phyloP scores from a whole-genome alignment of 2,113 vertebrate genomes.

The Poecilia latipinna region DNA sequence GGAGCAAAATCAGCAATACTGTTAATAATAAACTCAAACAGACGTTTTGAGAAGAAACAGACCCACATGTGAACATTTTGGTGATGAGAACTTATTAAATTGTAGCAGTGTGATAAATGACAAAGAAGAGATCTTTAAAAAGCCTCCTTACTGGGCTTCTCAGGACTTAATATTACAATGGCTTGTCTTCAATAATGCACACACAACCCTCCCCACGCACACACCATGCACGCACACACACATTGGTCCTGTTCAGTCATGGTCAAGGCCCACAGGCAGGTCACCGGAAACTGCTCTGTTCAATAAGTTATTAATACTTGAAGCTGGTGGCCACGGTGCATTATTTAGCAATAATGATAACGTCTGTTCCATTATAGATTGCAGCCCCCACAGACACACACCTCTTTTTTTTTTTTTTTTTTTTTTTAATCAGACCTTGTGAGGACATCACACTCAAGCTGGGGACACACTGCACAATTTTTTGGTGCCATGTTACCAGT shows the following conservation, averaged over 20 bases:
- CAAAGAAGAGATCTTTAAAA: conserved; percentile 12
- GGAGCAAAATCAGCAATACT: background rate
- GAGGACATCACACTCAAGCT: conserved; percentile 3
- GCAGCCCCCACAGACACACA: conserved; percentile 49
- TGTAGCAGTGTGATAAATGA: background rate
- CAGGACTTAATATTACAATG: conserved; percentile 42
- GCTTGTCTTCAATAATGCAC: conserved; percentile 48
- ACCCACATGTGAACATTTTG: background rate
- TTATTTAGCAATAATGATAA: conserved; percentile 83
- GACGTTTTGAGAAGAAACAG: background rate
- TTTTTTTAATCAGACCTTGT: conserved; percentile 66
- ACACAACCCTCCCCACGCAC: conserved; percentile 7
- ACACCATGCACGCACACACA: conserved; percentile 27
- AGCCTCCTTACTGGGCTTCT: conserved; percentile 19
- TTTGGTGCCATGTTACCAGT: background rate
- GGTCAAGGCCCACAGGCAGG: conserved; percentile 68
- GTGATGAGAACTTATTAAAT: conserved; percentile 11
- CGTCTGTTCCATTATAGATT: conserved; percentile 81
- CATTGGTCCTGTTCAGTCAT: conserved; percentile 16
- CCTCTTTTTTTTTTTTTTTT: conserved; percentile 43
- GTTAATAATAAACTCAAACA: background rate
- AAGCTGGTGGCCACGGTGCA: conserved; percentile 76
- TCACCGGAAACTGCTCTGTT: conserved; percentile 70
- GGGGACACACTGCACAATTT: background rate
- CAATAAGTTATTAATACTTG: conserved; percentile 82